Conservation (phyloP, 2,888 invertebrate genomes). For the Entomobrya multifasciata region DNA sequence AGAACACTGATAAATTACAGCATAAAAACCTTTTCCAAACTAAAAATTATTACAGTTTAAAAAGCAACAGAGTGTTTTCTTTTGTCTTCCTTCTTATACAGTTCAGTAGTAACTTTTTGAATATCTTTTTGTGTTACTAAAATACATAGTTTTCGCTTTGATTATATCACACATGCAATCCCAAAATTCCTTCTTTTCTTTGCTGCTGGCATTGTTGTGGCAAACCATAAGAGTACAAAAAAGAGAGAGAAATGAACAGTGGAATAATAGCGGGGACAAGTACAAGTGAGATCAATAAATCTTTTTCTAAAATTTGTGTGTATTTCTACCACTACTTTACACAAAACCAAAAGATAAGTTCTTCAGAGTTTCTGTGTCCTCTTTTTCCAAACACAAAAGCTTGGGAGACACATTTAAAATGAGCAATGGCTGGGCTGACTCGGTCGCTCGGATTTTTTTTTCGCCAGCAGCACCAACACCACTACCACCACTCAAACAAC, state of each 20-base stretch:
- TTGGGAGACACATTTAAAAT: slow-evolving; percentile 52
- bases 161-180: slow-evolving; percentile 61
- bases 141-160: slow-evolving; percentile 24
- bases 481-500: background rate
- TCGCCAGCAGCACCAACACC: slow-evolving; percentile 37
- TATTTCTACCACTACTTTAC: background rate
- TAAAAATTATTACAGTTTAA: slow-evolving; percentile 23
- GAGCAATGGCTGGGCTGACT: slow-evolving; percentile 51
- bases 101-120: too few species aligned
- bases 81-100: slow-evolving; percentile 5
- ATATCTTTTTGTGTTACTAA: too few species aligned
- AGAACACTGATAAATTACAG: slow-evolving; percentile 67
- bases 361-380: slow-evolving; percentile 47
- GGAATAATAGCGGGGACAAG: slow-evolving; percentile 38
- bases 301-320: slow-evolving; percentile 45
- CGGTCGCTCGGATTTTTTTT: too few species aligned
- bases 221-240: too few species aligned
- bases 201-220: slow-evolving; percentile 4
- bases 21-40: background rate
- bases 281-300: slow-evolving; percentile 69
- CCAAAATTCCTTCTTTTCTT: slow-evolving; percentile 46
- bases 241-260: background rate
- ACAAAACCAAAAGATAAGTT: slow-evolving; percentile 17
- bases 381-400: slow-evolving; percentile 20
- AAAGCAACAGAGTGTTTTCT: background rate